phyloP scores from a whole-genome alignment of 2,113 vertebrate species.

The Crotalus horridus region DNA sequence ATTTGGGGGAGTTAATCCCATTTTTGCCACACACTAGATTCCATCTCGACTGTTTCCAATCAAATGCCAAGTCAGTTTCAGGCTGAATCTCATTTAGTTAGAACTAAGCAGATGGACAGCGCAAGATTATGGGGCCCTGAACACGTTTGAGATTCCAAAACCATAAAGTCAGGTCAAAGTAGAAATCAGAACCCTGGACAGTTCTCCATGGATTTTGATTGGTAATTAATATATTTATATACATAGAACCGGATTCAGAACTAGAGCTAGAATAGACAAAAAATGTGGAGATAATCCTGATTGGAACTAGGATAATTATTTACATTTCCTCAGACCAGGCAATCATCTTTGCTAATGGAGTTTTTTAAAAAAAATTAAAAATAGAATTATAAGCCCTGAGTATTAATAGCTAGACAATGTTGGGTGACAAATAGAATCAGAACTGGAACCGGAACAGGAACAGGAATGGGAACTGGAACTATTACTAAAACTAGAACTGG shows the following conservation, averaged over 20 bases:
- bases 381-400: too few species aligned
- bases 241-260: too few species aligned
- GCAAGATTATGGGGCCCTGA: neutral
- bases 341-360: slow-evolving; percentile 58
- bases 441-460: too few species aligned
- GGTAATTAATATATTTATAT: too few species aligned
- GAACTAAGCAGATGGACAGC: neutral
- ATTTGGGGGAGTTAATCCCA: neutral
- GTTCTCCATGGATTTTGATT: neutral
- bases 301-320: slow-evolving; percentile 28
- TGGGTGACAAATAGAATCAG: neutral
- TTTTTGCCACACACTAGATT: neutral
- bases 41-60: neutral
- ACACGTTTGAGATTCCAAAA: too few species aligned
- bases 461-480: too few species aligned
- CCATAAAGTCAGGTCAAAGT: neutral
- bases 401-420: too few species aligned
- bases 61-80: neutral
- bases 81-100: neutral
- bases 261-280: too few species aligned
- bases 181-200: neutral
- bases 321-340: slow-evolving; percentile 25
- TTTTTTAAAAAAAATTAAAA: neutral
- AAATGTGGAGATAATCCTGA: neutral
- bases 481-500: too few species aligned